A percentile compares a stretch with the other conserved stretches of the same genome.
phyloP scores from a whole-genome alignment of 1,140 invertebrate genomes.

The Neelides sp. region DNA sequence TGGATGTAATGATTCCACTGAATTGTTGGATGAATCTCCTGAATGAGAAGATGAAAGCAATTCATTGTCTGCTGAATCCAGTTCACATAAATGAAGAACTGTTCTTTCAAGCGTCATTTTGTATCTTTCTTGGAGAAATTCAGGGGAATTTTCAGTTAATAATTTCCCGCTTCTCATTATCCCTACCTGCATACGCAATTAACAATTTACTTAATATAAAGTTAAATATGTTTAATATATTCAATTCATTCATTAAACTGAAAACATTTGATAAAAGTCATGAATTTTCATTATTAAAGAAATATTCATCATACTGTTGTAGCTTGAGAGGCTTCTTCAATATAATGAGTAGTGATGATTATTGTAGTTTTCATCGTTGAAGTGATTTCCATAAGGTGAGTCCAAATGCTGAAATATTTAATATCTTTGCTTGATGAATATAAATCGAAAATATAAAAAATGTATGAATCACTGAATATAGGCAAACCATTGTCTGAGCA shows the following conservation, averaged over 20 bases:
- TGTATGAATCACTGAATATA: neutral
- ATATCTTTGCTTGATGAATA: neutral
- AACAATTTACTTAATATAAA: neutral
- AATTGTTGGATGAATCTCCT: too few species aligned
- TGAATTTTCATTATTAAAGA: neutral
- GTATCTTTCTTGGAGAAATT: conserved; percentile 36
- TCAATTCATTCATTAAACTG: neutral
- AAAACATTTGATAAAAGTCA: neutral
- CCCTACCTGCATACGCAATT: conserved; percentile 31
- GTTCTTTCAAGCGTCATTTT: conserved; percentile 40
- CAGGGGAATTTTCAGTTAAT: conserved; percentile 41
- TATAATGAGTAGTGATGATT: conserved; percentile 26
- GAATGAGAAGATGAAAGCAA: too few species aligned
- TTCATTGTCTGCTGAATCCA: conserved; percentile 4
- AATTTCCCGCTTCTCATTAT: conserved; percentile 43
- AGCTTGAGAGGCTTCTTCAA: conserved; percentile 23
- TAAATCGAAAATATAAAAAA: neutral
- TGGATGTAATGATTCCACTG: neutral
- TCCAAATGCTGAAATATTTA: conserved; percentile 18
- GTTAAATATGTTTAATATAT: neutral
- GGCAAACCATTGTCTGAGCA: conserved; percentile 18
- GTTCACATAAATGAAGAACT: conserved; percentile 41
- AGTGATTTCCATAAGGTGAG: conserved; percentile 14
- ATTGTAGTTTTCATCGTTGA: conserved; percentile 15
- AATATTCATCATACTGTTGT: conserved; percentile 14